These are phyloP conservation scores for Mactra quadrangularis DNA, from an alignment of 1,140 invertebrate genomes.

Conservation along the genomic window DNA sequence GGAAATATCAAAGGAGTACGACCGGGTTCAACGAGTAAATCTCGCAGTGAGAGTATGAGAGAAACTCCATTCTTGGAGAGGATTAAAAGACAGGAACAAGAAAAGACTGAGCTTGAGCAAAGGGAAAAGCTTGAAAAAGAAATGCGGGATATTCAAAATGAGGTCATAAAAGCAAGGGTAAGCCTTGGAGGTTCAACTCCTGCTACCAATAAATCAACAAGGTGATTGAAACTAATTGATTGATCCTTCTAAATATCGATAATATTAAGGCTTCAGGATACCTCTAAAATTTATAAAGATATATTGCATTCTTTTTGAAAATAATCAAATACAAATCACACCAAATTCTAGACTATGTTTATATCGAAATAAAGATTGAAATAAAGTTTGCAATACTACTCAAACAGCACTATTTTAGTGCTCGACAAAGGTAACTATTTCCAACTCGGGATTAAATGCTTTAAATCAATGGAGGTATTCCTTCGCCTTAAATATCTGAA, in stretches of 20 bases:
- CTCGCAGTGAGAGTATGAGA: not conserved
- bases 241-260: not conserved
- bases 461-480: no score
- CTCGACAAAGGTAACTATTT: no score
- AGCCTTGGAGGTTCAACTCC: slow-evolving; percentile 53
- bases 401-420: no score
- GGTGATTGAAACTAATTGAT: slow-evolving; percentile 57
- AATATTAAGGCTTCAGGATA: no score
- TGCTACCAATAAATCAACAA: slow-evolving; percentile 60
- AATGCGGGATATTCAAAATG: slow-evolving; percentile 59
- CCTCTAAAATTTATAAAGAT: no score
- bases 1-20: slow-evolving; percentile 29
- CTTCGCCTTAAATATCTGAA: no score
- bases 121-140: slow-evolving; percentile 40
- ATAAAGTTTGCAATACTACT: no score
- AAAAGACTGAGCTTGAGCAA: slow-evolving; percentile 30
- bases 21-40: not conserved
- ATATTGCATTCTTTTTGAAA: no score
- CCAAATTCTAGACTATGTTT: no score
- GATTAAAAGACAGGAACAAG: slow-evolving; percentile 40
- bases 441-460: no score
- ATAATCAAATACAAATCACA: no score
- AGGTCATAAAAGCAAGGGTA: slow-evolving; percentile 65
- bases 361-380: no score
- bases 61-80: slow-evolving; percentile 57